phyloP scores from a whole-genome alignment of 2,888 invertebrate genomes.

The Drosophila kuntzei region DNA sequence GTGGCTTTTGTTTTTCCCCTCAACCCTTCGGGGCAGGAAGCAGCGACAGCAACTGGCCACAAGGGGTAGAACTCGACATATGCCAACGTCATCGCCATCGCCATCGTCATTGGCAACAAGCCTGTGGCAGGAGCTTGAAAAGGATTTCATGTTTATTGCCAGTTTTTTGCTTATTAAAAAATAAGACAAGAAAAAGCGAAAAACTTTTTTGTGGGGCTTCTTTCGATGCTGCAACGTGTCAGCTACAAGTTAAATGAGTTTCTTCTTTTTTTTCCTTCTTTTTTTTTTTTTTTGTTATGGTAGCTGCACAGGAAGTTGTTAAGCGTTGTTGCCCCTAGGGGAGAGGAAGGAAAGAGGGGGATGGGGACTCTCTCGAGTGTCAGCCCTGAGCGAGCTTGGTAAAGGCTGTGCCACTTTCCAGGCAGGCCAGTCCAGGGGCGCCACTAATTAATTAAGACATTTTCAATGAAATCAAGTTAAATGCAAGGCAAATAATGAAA shows the following conservation, averaged over 20 bases:
- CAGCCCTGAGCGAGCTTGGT: slow-evolving; percentile 12
- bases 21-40: slow-evolving; percentile 55
- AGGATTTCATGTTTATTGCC: slow-evolving; percentile 59
- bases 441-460: slow-evolving; percentile 83
- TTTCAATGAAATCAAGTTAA: slow-evolving; percentile 81
- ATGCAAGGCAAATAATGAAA: slow-evolving; percentile 48
- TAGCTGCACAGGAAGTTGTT: slow-evolving; percentile 57
- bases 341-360: no score
- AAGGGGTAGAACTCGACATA: slow-evolving; percentile 45
- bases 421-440: slow-evolving; percentile 33
- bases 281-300: slow-evolving; percentile 1
- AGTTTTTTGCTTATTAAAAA: slow-evolving; percentile 59
- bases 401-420: slow-evolving; percentile 69
- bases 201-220: slow-evolving; percentile 58
- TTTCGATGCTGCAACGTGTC: slow-evolving; percentile 50
- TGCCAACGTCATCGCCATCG: slow-evolving; percentile 37
- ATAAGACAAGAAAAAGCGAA: slow-evolving; percentile 29
- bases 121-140: slow-evolving; percentile 43
- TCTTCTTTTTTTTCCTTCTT: slow-evolving; percentile 31
- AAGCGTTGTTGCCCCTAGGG: slow-evolving; percentile 42
- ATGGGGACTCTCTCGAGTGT: slow-evolving; percentile 3
- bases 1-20: slow-evolving; percentile 50
- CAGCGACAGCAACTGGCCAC: slow-evolving; percentile 54
- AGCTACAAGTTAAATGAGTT: slow-evolving; percentile 77
- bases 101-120: slow-evolving; percentile 35